A percentile compares a stretch with the other conserved stretches of the same genome.
phyloP scores from a whole-genome alignment of 2,113 vertebrate species.

The Euleptes europaea region DNA sequence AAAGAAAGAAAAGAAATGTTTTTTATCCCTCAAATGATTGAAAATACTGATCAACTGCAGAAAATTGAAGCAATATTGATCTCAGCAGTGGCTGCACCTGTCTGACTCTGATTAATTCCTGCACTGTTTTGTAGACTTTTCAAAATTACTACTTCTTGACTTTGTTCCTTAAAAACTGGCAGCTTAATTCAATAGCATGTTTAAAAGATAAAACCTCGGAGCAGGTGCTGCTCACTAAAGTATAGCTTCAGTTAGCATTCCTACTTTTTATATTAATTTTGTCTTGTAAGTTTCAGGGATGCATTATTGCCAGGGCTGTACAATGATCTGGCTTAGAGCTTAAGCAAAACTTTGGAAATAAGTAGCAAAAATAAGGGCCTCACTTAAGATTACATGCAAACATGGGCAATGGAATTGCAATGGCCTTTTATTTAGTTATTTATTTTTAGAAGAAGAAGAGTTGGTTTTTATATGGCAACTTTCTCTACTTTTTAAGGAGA shows the following conservation, averaged over 20 bases:
- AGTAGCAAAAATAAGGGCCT: background rate
- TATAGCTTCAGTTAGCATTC: background rate
- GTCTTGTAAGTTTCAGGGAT: too few species aligned
- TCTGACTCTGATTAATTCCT: conserved; percentile 18
- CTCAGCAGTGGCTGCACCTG: conserved; percentile 1
- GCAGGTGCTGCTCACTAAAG: background rate
- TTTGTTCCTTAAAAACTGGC: background rate
- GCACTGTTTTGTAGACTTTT: background rate
- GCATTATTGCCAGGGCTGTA: too few species aligned
- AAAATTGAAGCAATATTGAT: conserved; percentile 29
- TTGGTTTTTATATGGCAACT: too few species aligned
- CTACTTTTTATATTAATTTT: background rate
- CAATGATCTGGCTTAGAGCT: background rate
- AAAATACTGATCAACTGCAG: conserved; percentile 30
- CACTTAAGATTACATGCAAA: background rate
- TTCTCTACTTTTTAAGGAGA: too few species aligned
- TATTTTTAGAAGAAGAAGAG: too few species aligned
- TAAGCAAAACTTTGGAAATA: background rate
- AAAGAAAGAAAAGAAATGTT: background rate
- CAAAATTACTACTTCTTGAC: background rate
- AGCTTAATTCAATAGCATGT: background rate
- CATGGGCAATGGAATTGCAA: too few species aligned
- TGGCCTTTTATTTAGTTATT: too few species aligned
- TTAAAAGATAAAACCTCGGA: background rate
- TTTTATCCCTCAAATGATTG: conserved; percentile 18